These are phyloP conservation scores for Drosophila orena DNA, from an alignment of 1,140 invertebrate genomes.

Conservation along the genomic window DNA sequence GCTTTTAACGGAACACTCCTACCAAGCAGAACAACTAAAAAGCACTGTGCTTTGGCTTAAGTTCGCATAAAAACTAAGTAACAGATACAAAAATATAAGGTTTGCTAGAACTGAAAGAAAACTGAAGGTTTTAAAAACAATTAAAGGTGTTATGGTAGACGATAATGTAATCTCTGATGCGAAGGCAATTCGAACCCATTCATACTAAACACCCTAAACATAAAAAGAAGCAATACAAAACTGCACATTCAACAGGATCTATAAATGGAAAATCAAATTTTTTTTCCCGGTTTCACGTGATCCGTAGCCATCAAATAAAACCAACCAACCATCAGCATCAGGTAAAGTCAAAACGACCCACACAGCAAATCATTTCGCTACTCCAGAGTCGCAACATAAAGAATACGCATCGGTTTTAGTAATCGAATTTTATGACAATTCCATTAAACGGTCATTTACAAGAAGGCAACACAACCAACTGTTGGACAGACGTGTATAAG, in stretches of 20 bases:
- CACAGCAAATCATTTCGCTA: constrained; percentile 16
- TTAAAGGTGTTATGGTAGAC: neutral
- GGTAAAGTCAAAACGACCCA: constrained; percentile 10
- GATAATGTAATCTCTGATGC: no score
- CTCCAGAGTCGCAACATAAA: neutral
- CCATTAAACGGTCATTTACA: constrained; percentile 51
- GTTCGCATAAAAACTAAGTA: no score
- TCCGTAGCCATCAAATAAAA: constrained; percentile 24
- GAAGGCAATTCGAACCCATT: no score
- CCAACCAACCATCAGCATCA: neutral
- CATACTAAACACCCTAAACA: neutral
- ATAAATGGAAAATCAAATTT: constrained; percentile 5
- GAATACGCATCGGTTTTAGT: constrained; percentile 31
- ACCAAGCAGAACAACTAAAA: neutral
- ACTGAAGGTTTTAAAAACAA: neutral
- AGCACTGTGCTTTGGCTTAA: neutral
- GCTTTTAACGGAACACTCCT: constrained; percentile 7
- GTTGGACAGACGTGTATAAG: constrained; percentile 13
- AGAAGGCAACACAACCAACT: constrained; percentile 36
- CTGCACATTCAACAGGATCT: constrained; percentile 2
- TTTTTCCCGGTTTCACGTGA: constrained; percentile 7
- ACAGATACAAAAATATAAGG: neutral
- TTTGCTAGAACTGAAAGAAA: neutral
- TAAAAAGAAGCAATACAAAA: neutral
- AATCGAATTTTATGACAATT: constrained; percentile 54